phyloP scores from a whole-genome alignment of 2,888 invertebrate genomes.

The Tetranychus piercei region DNA sequence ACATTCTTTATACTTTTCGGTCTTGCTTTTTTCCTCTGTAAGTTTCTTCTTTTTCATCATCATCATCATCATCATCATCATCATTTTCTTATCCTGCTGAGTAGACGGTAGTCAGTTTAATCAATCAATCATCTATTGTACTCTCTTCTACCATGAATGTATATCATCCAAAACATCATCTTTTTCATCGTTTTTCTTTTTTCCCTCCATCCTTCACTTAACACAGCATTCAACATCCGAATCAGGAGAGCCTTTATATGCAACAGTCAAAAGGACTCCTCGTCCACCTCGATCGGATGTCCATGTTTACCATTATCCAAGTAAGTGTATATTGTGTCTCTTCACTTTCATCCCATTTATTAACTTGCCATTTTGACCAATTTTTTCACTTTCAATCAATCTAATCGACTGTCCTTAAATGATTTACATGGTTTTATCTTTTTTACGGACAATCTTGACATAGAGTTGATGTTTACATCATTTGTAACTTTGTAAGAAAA shows the following conservation, averaged over 20 bases:
- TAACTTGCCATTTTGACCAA: no score
- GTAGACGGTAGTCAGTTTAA: background rate
- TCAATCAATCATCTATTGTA: background rate
- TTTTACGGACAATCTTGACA: no score
- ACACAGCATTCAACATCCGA: slow-evolving; percentile 13
- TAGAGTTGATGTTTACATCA: no score
- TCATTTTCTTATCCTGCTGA: background rate
- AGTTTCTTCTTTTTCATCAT: background rate
- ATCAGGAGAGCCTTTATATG: slow-evolving; percentile 25
- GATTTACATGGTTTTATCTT: no score
- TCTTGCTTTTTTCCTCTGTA: background rate
- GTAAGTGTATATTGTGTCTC: slow-evolving; percentile 2
- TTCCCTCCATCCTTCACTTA: background rate
- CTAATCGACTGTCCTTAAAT: no score
- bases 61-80: background rate
- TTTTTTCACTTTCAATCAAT: no score
- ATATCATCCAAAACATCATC: background rate
- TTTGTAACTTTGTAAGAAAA: no score
- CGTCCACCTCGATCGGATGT: slow-evolving; percentile 26
- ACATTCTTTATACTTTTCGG: background rate
- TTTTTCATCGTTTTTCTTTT: background rate
- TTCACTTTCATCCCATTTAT: background rate
- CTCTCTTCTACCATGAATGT: background rate
- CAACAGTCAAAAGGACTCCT: slow-evolving; percentile 27
- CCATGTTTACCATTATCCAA: slow-evolving; percentile 23